Evolutionary conservation across 1,140 invertebrate genomes (phyloP).

Genomic region (Chrysomallon squamiferum): DNA sequence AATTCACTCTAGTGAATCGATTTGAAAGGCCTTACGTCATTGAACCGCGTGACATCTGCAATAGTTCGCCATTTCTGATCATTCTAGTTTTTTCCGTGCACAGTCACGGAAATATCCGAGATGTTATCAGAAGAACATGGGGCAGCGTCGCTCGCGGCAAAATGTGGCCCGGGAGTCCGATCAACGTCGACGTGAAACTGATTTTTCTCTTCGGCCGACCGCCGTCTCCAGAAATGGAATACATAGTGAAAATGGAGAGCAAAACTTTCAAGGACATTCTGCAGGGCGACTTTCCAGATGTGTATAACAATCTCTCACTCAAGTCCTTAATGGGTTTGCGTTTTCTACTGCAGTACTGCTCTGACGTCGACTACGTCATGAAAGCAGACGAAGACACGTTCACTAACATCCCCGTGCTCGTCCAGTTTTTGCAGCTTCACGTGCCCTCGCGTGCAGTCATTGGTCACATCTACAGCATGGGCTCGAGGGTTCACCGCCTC

Average conservation of each 20-base stretch:
- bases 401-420: conserved; percentile 71
- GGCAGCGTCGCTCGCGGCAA: conserved; percentile 1
- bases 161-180: conserved; percentile 7
- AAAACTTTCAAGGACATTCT: conserved; percentile 34
- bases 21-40: background rate
- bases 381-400: conserved; percentile 91
- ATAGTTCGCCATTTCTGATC: conserved; percentile 6
- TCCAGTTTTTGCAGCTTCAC: conserved; percentile 1
- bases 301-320: conserved; percentile 40
- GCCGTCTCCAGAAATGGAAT: background rate
- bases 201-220: conserved; percentile 22
- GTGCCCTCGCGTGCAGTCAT: background rate
- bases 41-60: conserved; percentile 6
- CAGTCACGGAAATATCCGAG: conserved; percentile 1
- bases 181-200: conserved; percentile 7
- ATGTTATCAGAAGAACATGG: conserved; percentile 27
- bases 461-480: conserved; percentile 8
- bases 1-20: background rate
- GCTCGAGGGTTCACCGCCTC: conserved; percentile 3
- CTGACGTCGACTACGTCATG: conserved; percentile 72
- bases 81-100: conserved; percentile 16
- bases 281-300: conserved; percentile 42
- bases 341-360: conserved; percentile 76
- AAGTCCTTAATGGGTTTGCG: conserved; percentile 81
- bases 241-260: conserved; percentile 13